Conservation (phyloP, 30 jellyfish, hydroid and myxozoan species). For the Cassiopea andromeda region DNA sequence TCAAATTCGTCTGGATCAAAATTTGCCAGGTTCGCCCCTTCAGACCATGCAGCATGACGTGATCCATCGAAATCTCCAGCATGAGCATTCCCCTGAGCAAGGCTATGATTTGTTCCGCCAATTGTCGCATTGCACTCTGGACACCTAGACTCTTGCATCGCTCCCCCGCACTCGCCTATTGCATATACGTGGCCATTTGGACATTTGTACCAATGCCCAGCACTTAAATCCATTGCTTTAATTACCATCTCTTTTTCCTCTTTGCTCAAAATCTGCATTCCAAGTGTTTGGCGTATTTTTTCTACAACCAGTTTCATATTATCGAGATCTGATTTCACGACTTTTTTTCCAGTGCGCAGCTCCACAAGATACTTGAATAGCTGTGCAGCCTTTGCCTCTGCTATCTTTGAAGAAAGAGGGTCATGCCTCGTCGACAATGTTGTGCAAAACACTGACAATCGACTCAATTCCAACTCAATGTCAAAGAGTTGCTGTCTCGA, state of each 20-base stretch:
- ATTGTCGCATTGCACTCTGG: slow-evolving; percentile 80
- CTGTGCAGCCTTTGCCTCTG: background rate
- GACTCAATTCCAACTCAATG: slow-evolving; percentile 40
- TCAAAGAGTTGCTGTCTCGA: slow-evolving; percentile 62
- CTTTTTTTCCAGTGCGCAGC: slow-evolving; percentile 34
- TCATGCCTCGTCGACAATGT: background rate
- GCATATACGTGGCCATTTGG: slow-evolving; percentile 84
- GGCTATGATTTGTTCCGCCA: slow-evolving; percentile 72
- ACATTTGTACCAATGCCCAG: slow-evolving; percentile 86
- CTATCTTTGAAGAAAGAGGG: background rate
- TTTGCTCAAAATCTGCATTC: slow-evolving; percentile 23
- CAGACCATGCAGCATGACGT: slow-evolving; percentile 78
- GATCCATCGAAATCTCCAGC: slow-evolving; percentile 89
- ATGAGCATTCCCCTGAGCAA: slow-evolving; percentile 68
- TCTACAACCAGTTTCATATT: background rate
- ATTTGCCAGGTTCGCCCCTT: slow-evolving; percentile 71
- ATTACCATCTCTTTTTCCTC: slow-evolving; percentile 65
- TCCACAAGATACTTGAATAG: background rate
- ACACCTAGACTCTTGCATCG: slow-evolving; percentile 61
- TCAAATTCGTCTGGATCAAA: slow-evolving; percentile 13
- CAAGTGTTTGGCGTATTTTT: slow-evolving; percentile 2
- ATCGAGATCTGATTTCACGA: slow-evolving; percentile 8
- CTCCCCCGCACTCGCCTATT: slow-evolving; percentile 94
- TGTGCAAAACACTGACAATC: slow-evolving; percentile 25
- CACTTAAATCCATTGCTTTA: slow-evolving; percentile 60